Evolutionary conservation across 2,113 vertebrate genomes (phyloP).

Genomic region (Chionis minor): DNA sequence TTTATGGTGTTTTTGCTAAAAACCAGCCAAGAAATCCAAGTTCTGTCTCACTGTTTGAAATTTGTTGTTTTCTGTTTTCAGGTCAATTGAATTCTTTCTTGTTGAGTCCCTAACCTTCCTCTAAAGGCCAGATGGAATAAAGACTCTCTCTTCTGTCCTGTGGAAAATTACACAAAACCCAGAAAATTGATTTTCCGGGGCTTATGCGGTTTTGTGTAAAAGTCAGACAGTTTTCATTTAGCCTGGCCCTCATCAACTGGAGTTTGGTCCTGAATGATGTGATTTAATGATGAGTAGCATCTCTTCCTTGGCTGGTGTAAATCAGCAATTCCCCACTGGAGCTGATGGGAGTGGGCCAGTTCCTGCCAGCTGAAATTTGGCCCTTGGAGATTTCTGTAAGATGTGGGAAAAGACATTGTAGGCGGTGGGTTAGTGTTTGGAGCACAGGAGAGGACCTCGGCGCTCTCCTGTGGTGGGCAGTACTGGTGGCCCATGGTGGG

Average conservation of each 20-base stretch:
- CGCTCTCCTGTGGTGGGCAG: rapidly evolving
- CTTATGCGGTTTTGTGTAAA: slow-evolving; percentile 38
- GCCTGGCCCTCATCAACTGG: background rate
- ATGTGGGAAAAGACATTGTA: background rate
- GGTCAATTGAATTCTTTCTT: background rate
- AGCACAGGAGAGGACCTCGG: background rate
- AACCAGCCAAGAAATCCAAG: background rate
- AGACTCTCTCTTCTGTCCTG: background rate
- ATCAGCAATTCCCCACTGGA: background rate
- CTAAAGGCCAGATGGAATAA: background rate
- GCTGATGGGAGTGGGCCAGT: background rate
- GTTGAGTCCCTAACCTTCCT: background rate
- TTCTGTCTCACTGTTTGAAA: background rate
- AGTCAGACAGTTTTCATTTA: slow-evolving; percentile 54
- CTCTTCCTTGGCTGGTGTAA: background rate
- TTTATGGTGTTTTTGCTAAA: background rate
- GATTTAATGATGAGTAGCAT: background rate
- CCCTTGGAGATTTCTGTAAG: background rate
- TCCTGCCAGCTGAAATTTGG: background rate
- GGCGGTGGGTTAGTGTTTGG: background rate
- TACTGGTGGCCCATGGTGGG: background rate
- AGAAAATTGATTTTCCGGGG: slow-evolving; percentile 59
- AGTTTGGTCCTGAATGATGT: background rate
- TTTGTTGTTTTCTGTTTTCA: background rate
- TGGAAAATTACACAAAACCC: slow-evolving; percentile 44